Evolutionary conservation across 2,888 invertebrate species (phyloP).

Genomic region (Pterobdella sp.): DNA sequence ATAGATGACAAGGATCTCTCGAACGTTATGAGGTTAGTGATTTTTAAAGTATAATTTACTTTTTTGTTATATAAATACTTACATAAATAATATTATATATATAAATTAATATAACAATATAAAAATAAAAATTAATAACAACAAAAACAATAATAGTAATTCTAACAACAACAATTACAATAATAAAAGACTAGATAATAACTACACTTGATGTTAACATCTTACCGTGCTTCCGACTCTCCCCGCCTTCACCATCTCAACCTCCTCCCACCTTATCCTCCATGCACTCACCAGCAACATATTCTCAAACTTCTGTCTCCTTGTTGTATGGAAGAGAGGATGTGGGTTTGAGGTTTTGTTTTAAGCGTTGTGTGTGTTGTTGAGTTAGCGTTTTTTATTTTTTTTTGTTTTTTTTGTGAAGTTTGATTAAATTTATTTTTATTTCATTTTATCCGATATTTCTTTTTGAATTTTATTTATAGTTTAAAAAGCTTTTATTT

Average conservation of each 20-base stretch:
- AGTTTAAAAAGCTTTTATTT: too few species aligned
- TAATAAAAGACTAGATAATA: not conserved
- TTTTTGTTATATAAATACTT: not conserved
- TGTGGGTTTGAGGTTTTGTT: not conserved
- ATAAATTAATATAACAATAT: not conserved
- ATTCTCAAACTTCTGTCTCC: slow-evolving; percentile 32
- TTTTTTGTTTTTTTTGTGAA: too few species aligned
- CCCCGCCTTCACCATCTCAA: slow-evolving; percentile 31
- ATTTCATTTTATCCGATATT: too few species aligned
- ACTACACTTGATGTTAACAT: not conserved
- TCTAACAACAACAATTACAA: not conserved
- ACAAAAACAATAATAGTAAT: not conserved
- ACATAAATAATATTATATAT: not conserved
- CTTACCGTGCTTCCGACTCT: slow-evolving; percentile 32
- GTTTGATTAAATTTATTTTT: too few species aligned
- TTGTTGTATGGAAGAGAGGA: too few species aligned
- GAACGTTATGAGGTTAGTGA: too few species aligned
- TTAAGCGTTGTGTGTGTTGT: too few species aligned
- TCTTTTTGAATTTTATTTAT: too few species aligned
- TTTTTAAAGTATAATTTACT: too few species aligned
- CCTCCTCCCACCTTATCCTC: slow-evolving; percentile 36
- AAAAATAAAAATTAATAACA: not conserved
- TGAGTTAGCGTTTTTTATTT: too few species aligned
- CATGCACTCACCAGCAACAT: slow-evolving; percentile 33
- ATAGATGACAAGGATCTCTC: too few species aligned